Percentiles rank a stretch among this genome's conserved stretches.
Evolutionary conservation across 92 coral and sea anemone genomes (phyloP).

Genomic region (Heliopora coerulea): DNA sequence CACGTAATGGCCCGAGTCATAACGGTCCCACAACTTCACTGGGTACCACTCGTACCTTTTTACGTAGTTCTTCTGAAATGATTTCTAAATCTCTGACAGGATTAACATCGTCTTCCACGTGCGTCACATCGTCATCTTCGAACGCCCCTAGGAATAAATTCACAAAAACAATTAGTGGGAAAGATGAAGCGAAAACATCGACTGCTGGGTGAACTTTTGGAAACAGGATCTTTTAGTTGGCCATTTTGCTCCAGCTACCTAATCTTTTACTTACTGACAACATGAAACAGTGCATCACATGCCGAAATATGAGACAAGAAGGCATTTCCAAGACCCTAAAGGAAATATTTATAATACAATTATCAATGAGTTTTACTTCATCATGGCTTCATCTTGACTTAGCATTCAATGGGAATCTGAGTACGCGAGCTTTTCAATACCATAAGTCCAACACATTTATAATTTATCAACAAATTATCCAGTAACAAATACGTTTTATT

Average conservation of each 20-base stretch:
- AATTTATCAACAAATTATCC: no score
- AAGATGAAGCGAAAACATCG: background rate
- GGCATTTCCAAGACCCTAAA: constrained; percentile 96
- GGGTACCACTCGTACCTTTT: no score
- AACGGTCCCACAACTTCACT: no score
- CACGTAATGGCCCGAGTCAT: no score
- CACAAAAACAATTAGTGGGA: background rate
- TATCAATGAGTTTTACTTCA: background rate
- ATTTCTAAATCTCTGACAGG: constrained; percentile 91
- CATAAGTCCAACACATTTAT: no score
- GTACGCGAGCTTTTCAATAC: no score
- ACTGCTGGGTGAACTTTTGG: no score
- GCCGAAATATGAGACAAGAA: constrained; percentile 97
- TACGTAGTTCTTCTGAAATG: constrained; percentile 86
- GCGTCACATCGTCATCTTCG: constrained; percentile 88
- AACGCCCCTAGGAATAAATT: constrained; percentile 65
- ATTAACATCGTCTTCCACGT: constrained; percentile 88
- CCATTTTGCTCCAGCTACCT: background rate
- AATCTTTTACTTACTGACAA: constrained; percentile 76
- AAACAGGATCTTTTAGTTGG: no score
- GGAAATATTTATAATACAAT: background rate
- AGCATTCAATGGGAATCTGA: no score
- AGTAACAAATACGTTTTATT: no score
- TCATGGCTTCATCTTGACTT: no score
- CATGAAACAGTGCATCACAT: constrained; percentile 93